A percentile compares a stretch with the other conserved stretches of the same genome.
Conservation (phyloP, 2,113 vertebrate genomes). For the Meriones unguiculatus region DNA sequence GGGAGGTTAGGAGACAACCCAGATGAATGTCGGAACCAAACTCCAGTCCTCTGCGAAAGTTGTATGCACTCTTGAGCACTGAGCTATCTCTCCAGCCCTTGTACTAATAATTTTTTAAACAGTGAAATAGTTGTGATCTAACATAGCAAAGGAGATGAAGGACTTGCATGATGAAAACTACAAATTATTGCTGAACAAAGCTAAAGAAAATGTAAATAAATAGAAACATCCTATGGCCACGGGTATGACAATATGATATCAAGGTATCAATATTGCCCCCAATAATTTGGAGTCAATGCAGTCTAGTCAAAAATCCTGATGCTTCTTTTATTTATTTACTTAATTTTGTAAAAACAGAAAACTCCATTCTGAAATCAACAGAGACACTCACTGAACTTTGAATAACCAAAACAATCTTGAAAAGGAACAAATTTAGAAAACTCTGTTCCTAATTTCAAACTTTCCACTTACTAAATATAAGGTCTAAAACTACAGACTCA, state of each 20-base stretch:
- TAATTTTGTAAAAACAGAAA: not conserved
- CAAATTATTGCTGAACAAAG: not conserved
- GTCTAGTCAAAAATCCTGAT: not conserved
- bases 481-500: not conserved
- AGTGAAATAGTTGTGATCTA: not conserved
- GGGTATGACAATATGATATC: not conserved
- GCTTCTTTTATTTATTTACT: not conserved
- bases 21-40: not conserved
- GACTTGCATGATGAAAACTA: not conserved
- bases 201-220: not conserved
- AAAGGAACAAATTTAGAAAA: not conserved
- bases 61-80: not conserved
- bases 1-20: not conserved
- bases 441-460: conserved; percentile 14
- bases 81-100: not conserved
- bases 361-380: not conserved
- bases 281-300: not conserved
- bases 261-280: not conserved
- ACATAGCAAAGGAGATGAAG: not conserved
- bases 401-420: not conserved
- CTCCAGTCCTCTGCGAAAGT: not conserved
- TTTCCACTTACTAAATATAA: not conserved
- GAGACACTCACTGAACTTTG: not conserved
- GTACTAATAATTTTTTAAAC: not conserved
- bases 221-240: not conserved